These are phyloP conservation scores for Campylorhamphus procurvoides DNA, from an alignment of 2,113 vertebrate species.

Conservation along the genomic window DNA sequence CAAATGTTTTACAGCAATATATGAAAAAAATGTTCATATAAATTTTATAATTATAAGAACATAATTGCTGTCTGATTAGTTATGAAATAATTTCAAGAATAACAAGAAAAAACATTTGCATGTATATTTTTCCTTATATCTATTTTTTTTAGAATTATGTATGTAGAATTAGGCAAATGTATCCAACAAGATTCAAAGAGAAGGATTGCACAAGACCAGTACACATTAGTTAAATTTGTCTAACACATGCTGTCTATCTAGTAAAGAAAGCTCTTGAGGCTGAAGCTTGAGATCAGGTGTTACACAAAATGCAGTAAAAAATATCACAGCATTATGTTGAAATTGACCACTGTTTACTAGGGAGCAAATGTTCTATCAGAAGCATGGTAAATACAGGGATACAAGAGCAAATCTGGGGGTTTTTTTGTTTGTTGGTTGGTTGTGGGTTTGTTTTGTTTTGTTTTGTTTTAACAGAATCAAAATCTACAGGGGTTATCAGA, in stretches of 20 bases:
- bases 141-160: not conserved
- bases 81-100: not conserved
- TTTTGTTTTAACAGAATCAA: not conserved
- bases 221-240: accelerated
- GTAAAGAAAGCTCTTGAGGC: not conserved
- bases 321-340: not conserved
- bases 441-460: no score
- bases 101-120: not conserved
- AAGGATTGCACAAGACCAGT: not conserved
- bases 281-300: not conserved
- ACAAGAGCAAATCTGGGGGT: not conserved
- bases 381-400: not conserved
- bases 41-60: not conserved
- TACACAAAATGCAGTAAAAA: not conserved
- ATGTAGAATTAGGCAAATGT: not conserved
- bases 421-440: no score
- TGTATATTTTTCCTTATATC: not conserved
- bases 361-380: not conserved
- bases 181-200: not conserved
- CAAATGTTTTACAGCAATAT: not conserved
- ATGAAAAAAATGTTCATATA: not conserved
- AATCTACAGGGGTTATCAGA: not conserved
- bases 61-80: not conserved
- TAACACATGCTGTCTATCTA: not conserved
- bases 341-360: not conserved